phyloP scores from a whole-genome alignment of 2,797 vertebrate species.

The Falco columbarius region DNA sequence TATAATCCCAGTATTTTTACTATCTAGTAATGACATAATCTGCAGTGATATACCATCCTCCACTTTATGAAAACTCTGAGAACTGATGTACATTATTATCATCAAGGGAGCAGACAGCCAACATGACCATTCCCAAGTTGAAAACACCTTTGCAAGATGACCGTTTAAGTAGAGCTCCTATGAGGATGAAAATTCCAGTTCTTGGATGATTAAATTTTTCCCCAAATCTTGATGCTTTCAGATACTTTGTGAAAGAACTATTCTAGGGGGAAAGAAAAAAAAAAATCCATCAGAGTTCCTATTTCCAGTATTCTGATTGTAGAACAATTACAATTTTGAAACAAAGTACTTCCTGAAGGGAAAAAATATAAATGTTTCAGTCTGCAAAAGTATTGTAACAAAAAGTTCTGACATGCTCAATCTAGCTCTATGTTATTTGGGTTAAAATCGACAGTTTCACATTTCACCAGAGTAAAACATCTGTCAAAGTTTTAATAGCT shows the following conservation, averaged over 20 bases:
- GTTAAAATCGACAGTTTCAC: constrained; percentile 3
- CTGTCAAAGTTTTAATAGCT: constrained; percentile 38
- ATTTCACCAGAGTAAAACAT: not conserved
- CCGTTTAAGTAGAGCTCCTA: not conserved
- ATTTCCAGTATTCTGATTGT: not conserved
- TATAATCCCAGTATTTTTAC: not conserved
- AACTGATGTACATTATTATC: not conserved
- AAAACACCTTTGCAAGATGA: not conserved
- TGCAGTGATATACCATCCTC: not conserved
- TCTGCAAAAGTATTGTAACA: not conserved
- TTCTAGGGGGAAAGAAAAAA: not conserved
- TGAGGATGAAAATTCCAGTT: not conserved
- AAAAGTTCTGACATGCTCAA: not conserved
- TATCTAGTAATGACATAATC: not conserved
- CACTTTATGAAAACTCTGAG: not conserved
- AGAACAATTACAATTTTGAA: not conserved
- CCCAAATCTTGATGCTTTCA: not conserved
- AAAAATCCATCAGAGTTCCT: not conserved
- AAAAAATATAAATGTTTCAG: not conserved
- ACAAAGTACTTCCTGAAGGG: not conserved
- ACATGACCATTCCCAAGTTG: not conserved
- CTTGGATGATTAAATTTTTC: not conserved
- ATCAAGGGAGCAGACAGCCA: not conserved
- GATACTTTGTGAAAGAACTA: not conserved
- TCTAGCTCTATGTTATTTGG: not conserved